Percentiles rank a stretch among this genome's conserved stretches.
These are phyloP conservation scores for Polypterus senegalus DNA, from an alignment of 2,113 vertebrate species.

Conservation along the genomic window DNA sequence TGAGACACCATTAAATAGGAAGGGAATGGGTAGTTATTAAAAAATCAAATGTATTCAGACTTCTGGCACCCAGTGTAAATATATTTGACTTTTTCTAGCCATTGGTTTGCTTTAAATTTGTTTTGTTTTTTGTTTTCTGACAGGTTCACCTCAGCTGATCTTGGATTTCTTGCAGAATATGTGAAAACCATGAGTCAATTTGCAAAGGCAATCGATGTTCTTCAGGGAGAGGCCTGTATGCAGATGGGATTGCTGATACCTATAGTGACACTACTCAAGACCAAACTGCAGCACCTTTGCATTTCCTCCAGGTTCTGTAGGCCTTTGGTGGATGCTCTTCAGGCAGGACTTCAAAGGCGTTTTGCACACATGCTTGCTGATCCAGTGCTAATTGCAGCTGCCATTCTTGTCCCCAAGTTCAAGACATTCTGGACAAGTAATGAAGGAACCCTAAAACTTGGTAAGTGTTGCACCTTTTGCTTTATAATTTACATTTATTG, in stretches of 20 bases:
- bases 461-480: constrained; percentile 1
- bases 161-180: constrained; percentile 6
- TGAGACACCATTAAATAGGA: too few relatives aligned
- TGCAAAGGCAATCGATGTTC: constrained; percentile 3
- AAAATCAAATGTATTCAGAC: too few relatives aligned
- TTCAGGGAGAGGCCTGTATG: constrained; percentile 8
- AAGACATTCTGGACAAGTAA: constrained; percentile 4
- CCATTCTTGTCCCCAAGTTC: constrained; percentile 6
- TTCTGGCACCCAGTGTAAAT: too few relatives aligned
- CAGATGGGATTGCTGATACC: constrained; percentile 10
- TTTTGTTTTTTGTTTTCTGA: not conserved
- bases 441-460: constrained; percentile 4
- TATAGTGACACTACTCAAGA: constrained; percentile 1
- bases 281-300: constrained; percentile 4
- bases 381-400: constrained; percentile 1
- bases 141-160: constrained; percentile 8
- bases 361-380: constrained; percentile 4
- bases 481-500: constrained; percentile 1
- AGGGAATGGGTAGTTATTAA: too few relatives aligned
- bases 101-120: not conserved
- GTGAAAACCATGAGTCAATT: constrained; percentile 10
- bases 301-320: constrained; percentile 7
- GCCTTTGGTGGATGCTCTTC: constrained; percentile 6
- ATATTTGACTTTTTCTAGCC: too few relatives aligned
- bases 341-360: not conserved